A percentile compares a stretch with the other conserved stretches of the same genome.
Evolutionary conservation across 2,888 invertebrate genomes (phyloP).

Genomic region (Thumatha senex): DNA sequence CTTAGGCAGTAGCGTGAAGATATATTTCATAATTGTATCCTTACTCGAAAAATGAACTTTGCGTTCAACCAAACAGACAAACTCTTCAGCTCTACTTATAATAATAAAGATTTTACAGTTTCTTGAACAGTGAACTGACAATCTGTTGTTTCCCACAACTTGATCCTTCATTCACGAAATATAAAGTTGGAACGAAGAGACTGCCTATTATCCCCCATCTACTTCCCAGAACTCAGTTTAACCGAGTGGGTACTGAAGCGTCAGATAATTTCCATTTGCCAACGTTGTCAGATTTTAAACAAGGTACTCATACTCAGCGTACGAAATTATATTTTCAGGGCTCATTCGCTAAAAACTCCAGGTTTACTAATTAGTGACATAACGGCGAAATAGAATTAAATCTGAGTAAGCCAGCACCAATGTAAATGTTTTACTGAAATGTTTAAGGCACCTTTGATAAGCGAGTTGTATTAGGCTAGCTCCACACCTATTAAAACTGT

Average conservation of each 20-base stretch:
- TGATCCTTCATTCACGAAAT: no score
- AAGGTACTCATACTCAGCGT: background rate
- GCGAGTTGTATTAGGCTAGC: background rate
- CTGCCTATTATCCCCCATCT: no score
- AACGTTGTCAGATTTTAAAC: constrained; percentile 6
- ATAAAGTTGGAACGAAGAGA: no score
- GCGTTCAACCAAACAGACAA: no score
- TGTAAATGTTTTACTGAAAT: no score
- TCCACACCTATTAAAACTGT: background rate
- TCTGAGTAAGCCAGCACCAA: constrained; percentile 20
- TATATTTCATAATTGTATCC: no score
- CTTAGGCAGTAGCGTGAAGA: no score
- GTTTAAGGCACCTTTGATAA: constrained; percentile 5
- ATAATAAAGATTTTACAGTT: no score
- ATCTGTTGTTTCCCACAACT: no score
- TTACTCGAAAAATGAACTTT: no score
- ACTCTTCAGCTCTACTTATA: no score
- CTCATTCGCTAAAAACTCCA: constrained; percentile 27
- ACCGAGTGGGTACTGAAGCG: background rate
- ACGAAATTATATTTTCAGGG: constrained; percentile 12
- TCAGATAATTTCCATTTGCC: background rate
- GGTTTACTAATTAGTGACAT: constrained; percentile 22
- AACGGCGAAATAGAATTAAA: constrained; percentile 20
- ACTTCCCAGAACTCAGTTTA: background rate
- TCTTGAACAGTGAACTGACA: no score